A percentile compares a stretch with the other conserved stretches of the same genome.
These are phyloP conservation scores for Pectinophora gossypiella DNA, from an alignment of 1,140 invertebrate genomes.

Conservation along the genomic window DNA sequence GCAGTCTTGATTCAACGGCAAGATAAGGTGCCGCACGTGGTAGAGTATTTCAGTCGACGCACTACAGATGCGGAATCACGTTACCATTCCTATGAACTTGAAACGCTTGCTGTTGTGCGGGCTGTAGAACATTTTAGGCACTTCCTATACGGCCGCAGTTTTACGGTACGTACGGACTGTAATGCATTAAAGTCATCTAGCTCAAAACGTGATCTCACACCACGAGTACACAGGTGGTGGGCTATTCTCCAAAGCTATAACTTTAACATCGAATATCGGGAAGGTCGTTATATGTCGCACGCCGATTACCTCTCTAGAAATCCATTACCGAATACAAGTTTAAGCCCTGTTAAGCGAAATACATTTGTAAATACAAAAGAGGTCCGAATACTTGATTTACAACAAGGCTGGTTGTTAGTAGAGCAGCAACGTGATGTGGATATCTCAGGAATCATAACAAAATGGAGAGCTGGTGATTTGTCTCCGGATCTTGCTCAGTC, in stretches of 20 bases:
- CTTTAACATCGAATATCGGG: background rate
- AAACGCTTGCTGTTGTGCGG: too few species aligned
- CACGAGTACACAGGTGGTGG: background rate
- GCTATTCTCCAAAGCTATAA: background rate
- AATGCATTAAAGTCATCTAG: background rate
- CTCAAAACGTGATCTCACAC: background rate
- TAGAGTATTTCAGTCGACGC: too few species aligned
- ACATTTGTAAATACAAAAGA: slow-evolving; percentile 10
- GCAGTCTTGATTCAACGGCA: too few species aligned
- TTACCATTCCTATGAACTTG: too few species aligned
- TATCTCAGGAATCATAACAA: background rate
- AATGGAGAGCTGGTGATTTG: background rate
- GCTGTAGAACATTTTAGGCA: too few species aligned
- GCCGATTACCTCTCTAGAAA: slow-evolving; percentile 8
- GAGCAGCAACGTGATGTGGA: background rate
- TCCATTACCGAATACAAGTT: background rate
- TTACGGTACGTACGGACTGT: slow-evolving; percentile 16
- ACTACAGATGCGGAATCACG: too few species aligned
- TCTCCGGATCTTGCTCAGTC: background rate
- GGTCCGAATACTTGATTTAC: slow-evolving; percentile 11
- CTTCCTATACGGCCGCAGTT: slow-evolving; percentile 22
- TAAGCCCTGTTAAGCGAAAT: slow-evolving; percentile 5
- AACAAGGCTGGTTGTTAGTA: background rate
- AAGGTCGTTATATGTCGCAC: slow-evolving; percentile 20
- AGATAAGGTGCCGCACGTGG: too few species aligned